These are phyloP conservation scores for Forbesichthys papilliferus DNA, from an alignment of 2,113 vertebrate species.

Conservation along the genomic window DNA sequence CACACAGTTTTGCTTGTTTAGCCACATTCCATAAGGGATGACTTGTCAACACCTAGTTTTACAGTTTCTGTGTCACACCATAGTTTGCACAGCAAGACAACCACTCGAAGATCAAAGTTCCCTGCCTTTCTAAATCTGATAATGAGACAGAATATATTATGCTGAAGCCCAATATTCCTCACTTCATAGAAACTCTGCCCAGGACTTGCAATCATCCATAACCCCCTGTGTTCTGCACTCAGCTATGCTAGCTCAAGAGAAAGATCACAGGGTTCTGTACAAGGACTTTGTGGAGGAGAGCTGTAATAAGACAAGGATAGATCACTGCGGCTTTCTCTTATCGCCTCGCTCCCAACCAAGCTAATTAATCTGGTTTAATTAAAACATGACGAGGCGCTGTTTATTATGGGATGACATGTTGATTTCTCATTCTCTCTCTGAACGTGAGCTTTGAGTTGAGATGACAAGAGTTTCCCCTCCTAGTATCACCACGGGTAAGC, in stretches of 20 bases:
- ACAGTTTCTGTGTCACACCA: constrained; percentile 5
- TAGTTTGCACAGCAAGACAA: constrained; percentile 25
- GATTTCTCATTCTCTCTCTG: constrained; percentile 54
- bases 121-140: constrained; percentile 16
- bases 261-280: constrained; percentile 33
- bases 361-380: constrained; percentile 71
- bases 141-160: constrained; percentile 37
- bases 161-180: constrained; percentile 20
- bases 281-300: constrained; percentile 35
- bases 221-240: constrained; percentile 27
- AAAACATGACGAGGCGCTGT: constrained; percentile 62
- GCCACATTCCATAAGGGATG: not conserved
- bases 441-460: constrained; percentile 53
- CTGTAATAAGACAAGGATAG: constrained; percentile 20
- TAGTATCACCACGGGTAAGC: constrained; percentile 37
- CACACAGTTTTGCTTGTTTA: not conserved
- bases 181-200: constrained; percentile 15
- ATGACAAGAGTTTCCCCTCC: constrained; percentile 41
- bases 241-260: constrained; percentile 25
- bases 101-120: constrained; percentile 4
- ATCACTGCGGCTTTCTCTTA: constrained; percentile 29
- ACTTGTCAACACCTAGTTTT: constrained; percentile 17
- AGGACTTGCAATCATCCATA: constrained; percentile 21
- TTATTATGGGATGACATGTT: constrained; percentile 54
- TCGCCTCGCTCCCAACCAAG: constrained; percentile 46